phyloP scores from a whole-genome alignment of 1,140 invertebrate species.

The Brachionus asplanchnoidis region DNA sequence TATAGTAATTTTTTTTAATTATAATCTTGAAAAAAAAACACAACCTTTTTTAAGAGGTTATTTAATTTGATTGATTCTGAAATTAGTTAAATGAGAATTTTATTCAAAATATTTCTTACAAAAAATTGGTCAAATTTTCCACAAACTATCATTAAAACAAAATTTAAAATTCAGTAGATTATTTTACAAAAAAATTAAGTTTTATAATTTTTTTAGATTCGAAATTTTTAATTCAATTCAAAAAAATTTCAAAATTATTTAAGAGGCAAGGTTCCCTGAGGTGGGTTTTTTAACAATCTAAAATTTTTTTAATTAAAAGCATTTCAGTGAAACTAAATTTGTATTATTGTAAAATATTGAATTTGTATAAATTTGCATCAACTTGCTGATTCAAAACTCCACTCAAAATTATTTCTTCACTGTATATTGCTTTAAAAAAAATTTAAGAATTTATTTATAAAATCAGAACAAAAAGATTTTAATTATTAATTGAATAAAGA shows the following conservation, averaged over 20 bases:
- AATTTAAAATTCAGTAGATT: background rate
- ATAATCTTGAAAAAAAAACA: background rate
- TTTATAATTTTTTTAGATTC: background rate
- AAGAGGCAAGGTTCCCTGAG: background rate
- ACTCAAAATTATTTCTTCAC: slow-evolving; percentile 32
- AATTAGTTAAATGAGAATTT: background rate
- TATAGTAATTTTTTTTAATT: too few relatives aligned
- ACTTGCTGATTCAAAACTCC: background rate
- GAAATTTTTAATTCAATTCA: background rate
- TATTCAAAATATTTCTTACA: background rate
- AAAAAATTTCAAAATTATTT: background rate
- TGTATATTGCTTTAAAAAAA: slow-evolving; percentile 12
- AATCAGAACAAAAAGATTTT: background rate
- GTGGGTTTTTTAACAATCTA: background rate
- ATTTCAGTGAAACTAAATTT: background rate
- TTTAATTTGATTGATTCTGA: background rate
- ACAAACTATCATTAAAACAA: background rate
- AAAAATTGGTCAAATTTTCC: background rate
- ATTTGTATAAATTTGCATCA: slow-evolving; percentile 22
- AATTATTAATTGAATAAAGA: background rate
- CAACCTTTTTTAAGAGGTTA: slow-evolving; percentile 31
- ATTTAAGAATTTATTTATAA: background rate
- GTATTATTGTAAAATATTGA: background rate
- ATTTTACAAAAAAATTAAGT: background rate
- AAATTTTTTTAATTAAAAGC: background rate